Percentiles rank a stretch among this genome's conserved stretches.
These are phyloP conservation scores for Pecten maximus DNA, from an alignment of 2,888 invertebrate genomes.

Conservation along the genomic window DNA sequence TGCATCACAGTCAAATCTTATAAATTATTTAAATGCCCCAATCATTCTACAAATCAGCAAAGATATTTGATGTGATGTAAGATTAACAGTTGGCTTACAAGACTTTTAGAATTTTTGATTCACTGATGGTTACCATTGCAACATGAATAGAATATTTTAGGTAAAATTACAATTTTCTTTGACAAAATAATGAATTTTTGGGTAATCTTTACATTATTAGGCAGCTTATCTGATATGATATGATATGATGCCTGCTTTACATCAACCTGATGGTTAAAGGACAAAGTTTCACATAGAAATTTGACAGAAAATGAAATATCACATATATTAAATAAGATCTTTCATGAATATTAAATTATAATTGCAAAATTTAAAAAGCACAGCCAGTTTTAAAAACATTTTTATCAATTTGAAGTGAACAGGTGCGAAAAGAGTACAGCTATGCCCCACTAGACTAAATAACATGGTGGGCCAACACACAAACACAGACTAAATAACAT, in stretches of 20 bases:
- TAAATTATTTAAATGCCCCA: neutral
- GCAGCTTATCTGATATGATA: neutral
- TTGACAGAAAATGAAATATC: conserved; percentile 21
- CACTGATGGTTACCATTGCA: conserved; percentile 5
- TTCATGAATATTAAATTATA: neutral
- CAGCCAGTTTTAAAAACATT: neutral
- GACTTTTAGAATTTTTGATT: neutral
- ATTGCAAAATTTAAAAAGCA: neutral
- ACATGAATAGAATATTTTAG: conserved; percentile 25
- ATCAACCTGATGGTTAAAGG: neutral
- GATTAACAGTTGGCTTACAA: neutral
- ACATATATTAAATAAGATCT: neutral
- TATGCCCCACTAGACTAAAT: neutral
- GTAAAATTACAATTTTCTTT: neutral
- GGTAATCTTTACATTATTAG: neutral
- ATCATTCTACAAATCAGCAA: neutral
- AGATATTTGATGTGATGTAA: neutral
- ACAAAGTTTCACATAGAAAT: neutral
- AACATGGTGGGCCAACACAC: no score
- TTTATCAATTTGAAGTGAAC: neutral
- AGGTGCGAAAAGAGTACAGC: neutral
- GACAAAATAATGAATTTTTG: neutral
- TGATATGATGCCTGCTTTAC: neutral
- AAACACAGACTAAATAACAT: no score
- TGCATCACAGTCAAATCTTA: neutral